Base-by-base conservation (phyloP, 2,888 invertebrate species). In the Ormia ochracea region DNA sequence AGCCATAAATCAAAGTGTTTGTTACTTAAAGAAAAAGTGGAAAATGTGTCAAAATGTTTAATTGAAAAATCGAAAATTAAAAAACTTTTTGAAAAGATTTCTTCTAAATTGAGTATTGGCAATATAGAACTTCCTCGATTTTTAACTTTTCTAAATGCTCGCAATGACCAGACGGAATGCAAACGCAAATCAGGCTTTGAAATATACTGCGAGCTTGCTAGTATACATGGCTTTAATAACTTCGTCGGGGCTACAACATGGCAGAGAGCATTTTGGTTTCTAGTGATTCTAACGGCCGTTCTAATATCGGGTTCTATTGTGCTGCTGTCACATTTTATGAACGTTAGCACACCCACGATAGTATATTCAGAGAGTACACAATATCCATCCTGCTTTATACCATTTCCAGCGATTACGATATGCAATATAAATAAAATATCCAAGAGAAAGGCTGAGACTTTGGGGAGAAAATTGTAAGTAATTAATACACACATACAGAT, bases 361-460 rank as follows among this genome's bases (percentile, higher is more conserved):
- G 92, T 92, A n/a, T 92, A 92, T 7, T 86, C 87, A 23, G 89
- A 90, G 68, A 89, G 88, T 28, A 91, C 90, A 9, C 90, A 91
- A 83, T 86, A 89, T 76, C 90, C 91, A 0, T 90, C 90, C 14
- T 91, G 90, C 87, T 89, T 90, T 61, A 89, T 91, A 77, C 88
- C 89, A 0, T 92, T 92, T 87, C 92, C 92, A 0, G 91, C 91
- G 0, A 87, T 92, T 0, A 92, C 92, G 0, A 85, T 92, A 54
- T 92, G 92, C 83, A 90, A 89, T 82, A 85, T 91, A 4, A 92
- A 92, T 87, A 88, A 89, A 17, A 88, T 92, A n/a, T 92, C 92
- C 0, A 88, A 86, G 36, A 81, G 52, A 1, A 86, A 84, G 48
- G 86, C 90, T 0, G 81, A 82, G 9, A 23, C 78, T 0, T 82